These are phyloP conservation scores for Lithosia quadra DNA, from an alignment of 2,888 invertebrate genomes.

Conservation along the genomic window DNA sequence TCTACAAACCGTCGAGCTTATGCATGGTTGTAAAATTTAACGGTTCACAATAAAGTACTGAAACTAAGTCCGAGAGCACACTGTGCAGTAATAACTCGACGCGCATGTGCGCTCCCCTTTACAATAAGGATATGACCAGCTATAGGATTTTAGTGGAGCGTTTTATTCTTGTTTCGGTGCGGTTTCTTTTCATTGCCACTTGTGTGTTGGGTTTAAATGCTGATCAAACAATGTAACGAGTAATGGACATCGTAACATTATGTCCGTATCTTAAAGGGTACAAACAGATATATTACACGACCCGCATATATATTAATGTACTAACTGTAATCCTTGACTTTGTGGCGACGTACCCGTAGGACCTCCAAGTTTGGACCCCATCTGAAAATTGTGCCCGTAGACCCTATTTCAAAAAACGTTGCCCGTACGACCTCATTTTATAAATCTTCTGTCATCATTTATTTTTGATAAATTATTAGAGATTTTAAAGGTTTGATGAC, in stretches of 20 bases:
- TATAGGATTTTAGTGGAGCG: conserved; percentile 44
- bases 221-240: conserved; percentile 14
- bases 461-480: no score
- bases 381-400: no score
- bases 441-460: no score
- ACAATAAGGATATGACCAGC: conserved; percentile 40
- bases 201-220: conserved; percentile 23
- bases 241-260: conserved; percentile 14
- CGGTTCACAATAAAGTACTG: conserved; percentile 81
- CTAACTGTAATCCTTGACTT: neutral
- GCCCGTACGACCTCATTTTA: no score
- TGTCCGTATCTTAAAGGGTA: neutral
- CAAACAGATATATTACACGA: neutral
- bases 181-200: conserved; percentile 34
- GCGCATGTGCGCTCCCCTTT: conserved; percentile 53
- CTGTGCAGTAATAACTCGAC: conserved; percentile 62
- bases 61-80: conserved; percentile 73
- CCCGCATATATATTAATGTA: neutral
- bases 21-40: conserved; percentile 83
- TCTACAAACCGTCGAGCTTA: conserved; percentile 65
- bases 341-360: no score
- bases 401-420: no score
- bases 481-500: no score
- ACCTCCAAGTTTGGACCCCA: no score
- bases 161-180: conserved; percentile 43